A percentile compares a stretch with the other conserved stretches of the same genome.
Conservation (phyloP, 2,797 vertebrate species). For the Percopsis omiscomaycus region DNA sequence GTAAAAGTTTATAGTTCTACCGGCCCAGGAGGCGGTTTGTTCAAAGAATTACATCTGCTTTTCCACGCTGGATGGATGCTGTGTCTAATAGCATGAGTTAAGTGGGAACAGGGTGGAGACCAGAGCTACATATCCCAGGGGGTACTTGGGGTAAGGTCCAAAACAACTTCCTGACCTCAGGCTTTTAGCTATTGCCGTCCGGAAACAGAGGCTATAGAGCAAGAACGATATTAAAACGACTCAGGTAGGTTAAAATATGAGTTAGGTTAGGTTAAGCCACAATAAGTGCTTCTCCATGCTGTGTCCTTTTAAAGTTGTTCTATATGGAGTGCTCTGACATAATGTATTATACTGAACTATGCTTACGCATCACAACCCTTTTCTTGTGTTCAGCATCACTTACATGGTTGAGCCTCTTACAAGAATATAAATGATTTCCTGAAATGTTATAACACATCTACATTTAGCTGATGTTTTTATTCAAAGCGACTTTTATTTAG, state of each 20-base stretch:
- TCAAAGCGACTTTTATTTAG: too few relatives aligned
- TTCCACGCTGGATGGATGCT: conserved; percentile 70
- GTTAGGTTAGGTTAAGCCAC: not conserved
- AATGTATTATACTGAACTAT: conserved; percentile 17
- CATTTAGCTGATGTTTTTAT: too few relatives aligned
- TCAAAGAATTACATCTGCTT: conserved; percentile 47
- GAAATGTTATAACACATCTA: too few relatives aligned
- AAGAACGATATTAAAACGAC: conserved; percentile 33
- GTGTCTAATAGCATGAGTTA: conserved; percentile 72
- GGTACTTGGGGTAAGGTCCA: conserved; percentile 43
- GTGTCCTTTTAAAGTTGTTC: not conserved
- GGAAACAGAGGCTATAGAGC: not conserved
- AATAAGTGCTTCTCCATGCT: conserved; percentile 27
- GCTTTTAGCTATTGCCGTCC: conserved; percentile 53
- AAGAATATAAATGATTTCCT: too few relatives aligned
- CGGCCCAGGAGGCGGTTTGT: conserved; percentile 10
- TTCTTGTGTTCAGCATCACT: too few relatives aligned
- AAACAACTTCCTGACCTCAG: conserved; percentile 48
- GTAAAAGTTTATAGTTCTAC: conserved; percentile 24
- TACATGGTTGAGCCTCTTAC: too few relatives aligned
- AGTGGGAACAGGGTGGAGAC: conserved; percentile 40
- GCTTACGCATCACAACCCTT: too few relatives aligned
- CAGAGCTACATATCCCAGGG: conserved; percentile 57
- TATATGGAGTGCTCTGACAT: conserved; percentile 19
- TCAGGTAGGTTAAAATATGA: conserved; percentile 7